Evolutionary conservation across 2,888 invertebrate species (phyloP).

Genomic region (Megastigmus dorsalis): DNA sequence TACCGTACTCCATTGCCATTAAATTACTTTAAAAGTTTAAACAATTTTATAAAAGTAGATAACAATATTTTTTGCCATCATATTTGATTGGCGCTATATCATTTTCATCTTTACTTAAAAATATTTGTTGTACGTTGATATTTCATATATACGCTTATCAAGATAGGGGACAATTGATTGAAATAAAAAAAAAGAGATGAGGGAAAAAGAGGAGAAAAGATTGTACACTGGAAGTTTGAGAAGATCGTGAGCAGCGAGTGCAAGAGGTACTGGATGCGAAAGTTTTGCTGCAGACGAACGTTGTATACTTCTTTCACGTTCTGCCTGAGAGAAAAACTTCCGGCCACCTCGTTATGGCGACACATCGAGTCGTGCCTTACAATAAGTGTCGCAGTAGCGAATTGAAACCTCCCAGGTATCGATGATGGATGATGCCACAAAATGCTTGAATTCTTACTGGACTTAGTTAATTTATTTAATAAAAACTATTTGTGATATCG

Average conservation of each 20-base stretch:
- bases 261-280: constrained; percentile 29
- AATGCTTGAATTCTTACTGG: background rate
- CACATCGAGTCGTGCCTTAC: constrained; percentile 21
- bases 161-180: constrained; percentile 15
- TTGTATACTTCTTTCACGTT: constrained; percentile 31
- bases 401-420: constrained; percentile 1
- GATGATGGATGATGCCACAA: background rate
- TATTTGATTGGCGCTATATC: no score
- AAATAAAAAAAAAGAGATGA: background rate
- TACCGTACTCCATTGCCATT: no score
- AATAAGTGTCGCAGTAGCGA: constrained; percentile 21
- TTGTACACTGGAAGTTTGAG: constrained; percentile 11
- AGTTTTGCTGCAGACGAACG: constrained; percentile 17
- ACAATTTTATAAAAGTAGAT: no score
- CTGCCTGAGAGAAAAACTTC: constrained; percentile 26
- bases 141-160: background rate
- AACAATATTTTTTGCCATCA: no score
- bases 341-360: constrained; percentile 33
- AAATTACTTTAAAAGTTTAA: no score
- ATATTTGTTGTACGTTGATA: background rate
- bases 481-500: no score
- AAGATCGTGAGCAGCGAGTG: constrained; percentile 38
- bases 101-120: no score
- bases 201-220: background rate
- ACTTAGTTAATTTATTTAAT: background rate